These are phyloP conservation scores for Gobio gobio DNA, from an alignment of 2,113 vertebrate genomes.

Conservation along the genomic window DNA sequence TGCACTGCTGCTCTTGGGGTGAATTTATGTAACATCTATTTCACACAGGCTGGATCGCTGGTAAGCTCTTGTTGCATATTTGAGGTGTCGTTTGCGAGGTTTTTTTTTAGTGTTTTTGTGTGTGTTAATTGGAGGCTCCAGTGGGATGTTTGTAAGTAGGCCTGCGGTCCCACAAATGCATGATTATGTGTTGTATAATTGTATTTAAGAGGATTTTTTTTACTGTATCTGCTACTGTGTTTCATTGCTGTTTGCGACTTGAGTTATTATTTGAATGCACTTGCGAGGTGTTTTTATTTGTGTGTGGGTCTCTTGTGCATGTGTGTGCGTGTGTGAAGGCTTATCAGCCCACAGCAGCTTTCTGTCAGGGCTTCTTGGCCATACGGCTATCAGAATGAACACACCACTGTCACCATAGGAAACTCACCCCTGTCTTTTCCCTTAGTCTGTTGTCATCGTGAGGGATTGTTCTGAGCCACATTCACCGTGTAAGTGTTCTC, in stretches of 20 bases:
- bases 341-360: constrained; percentile 60
- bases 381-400: constrained; percentile 48
- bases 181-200: background rate
- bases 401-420: constrained; percentile 33
- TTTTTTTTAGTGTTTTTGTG: constrained; percentile 16
- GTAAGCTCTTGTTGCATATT: background rate
- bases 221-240: background rate
- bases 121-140: constrained; percentile 10
- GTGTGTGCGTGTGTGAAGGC: constrained; percentile 48
- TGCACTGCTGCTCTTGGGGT: constrained; percentile 12
- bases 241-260: background rate
- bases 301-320: constrained; percentile 30
- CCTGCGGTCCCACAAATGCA: background rate
- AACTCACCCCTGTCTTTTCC: constrained; percentile 31
- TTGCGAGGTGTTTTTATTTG: constrained; percentile 1
- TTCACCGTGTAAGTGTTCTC: constrained; percentile 13
- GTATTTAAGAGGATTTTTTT: background rate
- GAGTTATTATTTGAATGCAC: background rate
- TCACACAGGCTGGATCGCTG: background rate
- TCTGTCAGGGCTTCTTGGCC: constrained; percentile 16
- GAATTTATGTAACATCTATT: background rate
- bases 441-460: constrained; percentile 19
- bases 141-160: background rate
- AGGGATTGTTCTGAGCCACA: constrained; percentile 25
- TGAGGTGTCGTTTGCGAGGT: background rate